Conservation (phyloP, 1,140 invertebrate genomes). For the Sesamia nonagrioides region DNA sequence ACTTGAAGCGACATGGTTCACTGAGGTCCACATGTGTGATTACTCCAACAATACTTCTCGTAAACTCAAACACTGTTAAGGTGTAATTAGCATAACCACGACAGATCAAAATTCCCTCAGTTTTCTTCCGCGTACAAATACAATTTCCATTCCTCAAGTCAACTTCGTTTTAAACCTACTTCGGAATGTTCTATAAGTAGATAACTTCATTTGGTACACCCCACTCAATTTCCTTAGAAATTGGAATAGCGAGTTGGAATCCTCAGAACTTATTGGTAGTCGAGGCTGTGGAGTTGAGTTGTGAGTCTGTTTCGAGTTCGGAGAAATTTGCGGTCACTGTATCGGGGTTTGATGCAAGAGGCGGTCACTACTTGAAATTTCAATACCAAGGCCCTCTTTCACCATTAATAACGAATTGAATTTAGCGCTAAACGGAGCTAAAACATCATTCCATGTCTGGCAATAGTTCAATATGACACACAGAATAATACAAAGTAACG, state of each 20-base stretch:
- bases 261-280: constrained; percentile 25
- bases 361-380: neutral
- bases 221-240: constrained; percentile 45
- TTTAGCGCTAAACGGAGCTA: too few species aligned
- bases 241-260: constrained; percentile 49
- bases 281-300: neutral
- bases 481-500: too few species aligned
- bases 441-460: too few species aligned
- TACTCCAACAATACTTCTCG: neutral
- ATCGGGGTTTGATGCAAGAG: neutral
- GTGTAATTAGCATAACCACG: too few species aligned
- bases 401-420: too few species aligned
- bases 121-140: neutral
- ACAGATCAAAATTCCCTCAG: neutral
- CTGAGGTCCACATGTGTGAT: too few species aligned
- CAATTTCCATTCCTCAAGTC: neutral
- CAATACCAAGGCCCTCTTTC: neutral
- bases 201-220: constrained; percentile 2
- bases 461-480: too few species aligned
- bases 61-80: too few species aligned
- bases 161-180: neutral
- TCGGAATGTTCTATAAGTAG: constrained; percentile 17
- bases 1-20: too few species aligned
- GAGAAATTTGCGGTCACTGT: neutral
- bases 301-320: neutral